Evolutionary conservation across 2,113 vertebrate genomes (phyloP).

Genomic region (Lepisosteus osseus): DNA sequence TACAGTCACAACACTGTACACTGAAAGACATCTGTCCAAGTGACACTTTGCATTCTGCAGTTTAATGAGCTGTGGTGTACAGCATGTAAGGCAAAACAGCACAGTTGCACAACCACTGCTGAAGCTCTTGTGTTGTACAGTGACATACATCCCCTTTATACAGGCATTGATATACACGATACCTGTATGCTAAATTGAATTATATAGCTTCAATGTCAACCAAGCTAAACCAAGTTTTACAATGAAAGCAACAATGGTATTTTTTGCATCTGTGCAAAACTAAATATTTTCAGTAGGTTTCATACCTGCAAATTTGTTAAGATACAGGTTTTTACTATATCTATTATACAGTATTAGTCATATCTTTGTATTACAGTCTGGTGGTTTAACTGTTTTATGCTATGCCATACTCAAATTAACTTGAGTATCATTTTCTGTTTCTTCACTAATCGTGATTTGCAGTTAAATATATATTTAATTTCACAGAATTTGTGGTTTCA

Average conservation of each 20-base stretch:
- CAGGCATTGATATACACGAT: neutral
- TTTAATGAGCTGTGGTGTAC: slow-evolving; percentile 27
- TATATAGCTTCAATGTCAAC: neutral
- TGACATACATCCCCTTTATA: neutral
- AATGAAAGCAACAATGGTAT: neutral
- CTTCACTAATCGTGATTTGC: too few species aligned
- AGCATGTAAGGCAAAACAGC: slow-evolving; percentile 46
- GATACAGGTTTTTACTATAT: too few species aligned
- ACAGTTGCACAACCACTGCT: slow-evolving; percentile 19
- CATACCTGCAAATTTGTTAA: too few species aligned
- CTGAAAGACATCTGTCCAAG: neutral
- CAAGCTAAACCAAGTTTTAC: neutral
- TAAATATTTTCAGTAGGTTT: too few species aligned
- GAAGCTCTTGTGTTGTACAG: neutral
- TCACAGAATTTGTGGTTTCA: too few species aligned
- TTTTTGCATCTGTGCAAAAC: too few species aligned
- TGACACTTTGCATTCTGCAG: slow-evolving; percentile 11
- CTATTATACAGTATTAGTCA: too few species aligned
- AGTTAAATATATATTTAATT: too few species aligned
- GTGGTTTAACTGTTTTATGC: too few species aligned
- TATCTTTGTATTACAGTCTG: too few species aligned
- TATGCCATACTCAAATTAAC: too few species aligned
- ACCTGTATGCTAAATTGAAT: neutral
- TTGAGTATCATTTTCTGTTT: too few species aligned
- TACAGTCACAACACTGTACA: neutral